Evolutionary conservation across 64 coral and sea anemone species (phyloP).

Genomic region (Pachyseris speciosa): DNA sequence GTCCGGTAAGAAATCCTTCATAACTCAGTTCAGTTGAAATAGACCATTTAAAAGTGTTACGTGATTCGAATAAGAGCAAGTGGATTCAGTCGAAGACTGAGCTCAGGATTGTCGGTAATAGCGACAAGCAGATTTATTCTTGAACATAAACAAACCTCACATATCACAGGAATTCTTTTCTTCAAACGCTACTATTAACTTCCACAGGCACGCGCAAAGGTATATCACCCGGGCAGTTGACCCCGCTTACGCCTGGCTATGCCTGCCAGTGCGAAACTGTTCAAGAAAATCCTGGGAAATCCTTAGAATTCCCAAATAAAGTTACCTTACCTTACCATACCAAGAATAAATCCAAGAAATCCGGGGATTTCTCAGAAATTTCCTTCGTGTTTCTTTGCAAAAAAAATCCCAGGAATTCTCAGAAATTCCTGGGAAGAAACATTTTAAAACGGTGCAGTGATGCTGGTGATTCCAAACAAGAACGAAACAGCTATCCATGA

Average conservation of each 20-base stretch:
- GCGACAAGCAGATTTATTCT: background rate
- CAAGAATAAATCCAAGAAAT: too few species aligned
- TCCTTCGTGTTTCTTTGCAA: too few species aligned
- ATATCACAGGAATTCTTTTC: background rate
- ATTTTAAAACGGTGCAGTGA: background rate
- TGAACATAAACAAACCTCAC: background rate
- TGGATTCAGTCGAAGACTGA: background rate
- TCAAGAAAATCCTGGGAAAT: background rate
- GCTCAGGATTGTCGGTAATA: background rate
- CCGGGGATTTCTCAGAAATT: too few species aligned
- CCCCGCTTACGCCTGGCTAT: background rate
- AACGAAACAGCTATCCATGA: background rate
- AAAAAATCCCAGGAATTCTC: background rate
- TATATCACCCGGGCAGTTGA: background rate
- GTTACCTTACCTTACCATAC: too few species aligned
- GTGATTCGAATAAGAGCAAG: too few species aligned
- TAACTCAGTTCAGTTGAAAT: conserved; percentile 11
- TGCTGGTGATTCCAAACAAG: background rate
- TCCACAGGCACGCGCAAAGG: background rate
- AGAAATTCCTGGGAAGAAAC: background rate
- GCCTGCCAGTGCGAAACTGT: background rate
- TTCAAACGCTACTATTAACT: background rate
- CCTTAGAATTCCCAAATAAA: background rate
- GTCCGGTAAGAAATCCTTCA: conserved; percentile 26
- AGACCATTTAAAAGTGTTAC: too few species aligned